Percentiles rank a stretch among this genome's conserved stretches.
Evolutionary conservation across 2,113 vertebrate genomes (phyloP).

Genomic region (Campylorhamphus procurvoides): DNA sequence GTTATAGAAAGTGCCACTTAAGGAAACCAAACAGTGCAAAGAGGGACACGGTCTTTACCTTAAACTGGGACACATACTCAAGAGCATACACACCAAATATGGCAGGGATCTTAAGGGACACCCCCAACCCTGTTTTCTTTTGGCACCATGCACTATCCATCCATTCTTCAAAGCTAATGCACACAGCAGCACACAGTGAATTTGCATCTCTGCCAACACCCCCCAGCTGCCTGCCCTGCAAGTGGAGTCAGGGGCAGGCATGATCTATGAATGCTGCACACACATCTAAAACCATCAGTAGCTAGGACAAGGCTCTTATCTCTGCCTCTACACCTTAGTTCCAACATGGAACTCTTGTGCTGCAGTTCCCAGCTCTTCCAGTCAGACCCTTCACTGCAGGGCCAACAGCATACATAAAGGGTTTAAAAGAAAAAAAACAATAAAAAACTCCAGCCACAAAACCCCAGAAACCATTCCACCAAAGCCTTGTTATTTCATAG

Average conservation of each 20-base stretch:
- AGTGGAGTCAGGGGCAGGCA: accelerated
- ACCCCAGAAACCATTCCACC: neutral
- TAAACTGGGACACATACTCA: neutral
- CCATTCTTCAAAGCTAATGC: neutral
- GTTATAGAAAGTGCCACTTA: neutral
- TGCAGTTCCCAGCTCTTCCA: neutral
- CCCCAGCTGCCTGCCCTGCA: neutral
- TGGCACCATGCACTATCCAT: neutral
- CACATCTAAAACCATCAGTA: accelerated
- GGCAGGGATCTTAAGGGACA: neutral
- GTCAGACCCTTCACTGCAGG: neutral
- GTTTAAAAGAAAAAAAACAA: neutral
- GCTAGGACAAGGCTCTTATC: neutral
- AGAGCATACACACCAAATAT: neutral
- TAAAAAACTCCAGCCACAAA: neutral
- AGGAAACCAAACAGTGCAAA: neutral
- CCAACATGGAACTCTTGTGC: neutral
- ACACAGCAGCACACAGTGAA: neutral
- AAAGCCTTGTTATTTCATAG: neutral
- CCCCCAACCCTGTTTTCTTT: neutral
- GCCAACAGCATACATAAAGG: neutral
- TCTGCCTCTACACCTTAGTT: neutral
- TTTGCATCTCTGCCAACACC: neutral
- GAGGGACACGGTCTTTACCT: neutral
- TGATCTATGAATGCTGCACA: neutral